phyloP scores from a whole-genome alignment of 2,888 invertebrate genomes.

The Pollenia amentaria region DNA sequence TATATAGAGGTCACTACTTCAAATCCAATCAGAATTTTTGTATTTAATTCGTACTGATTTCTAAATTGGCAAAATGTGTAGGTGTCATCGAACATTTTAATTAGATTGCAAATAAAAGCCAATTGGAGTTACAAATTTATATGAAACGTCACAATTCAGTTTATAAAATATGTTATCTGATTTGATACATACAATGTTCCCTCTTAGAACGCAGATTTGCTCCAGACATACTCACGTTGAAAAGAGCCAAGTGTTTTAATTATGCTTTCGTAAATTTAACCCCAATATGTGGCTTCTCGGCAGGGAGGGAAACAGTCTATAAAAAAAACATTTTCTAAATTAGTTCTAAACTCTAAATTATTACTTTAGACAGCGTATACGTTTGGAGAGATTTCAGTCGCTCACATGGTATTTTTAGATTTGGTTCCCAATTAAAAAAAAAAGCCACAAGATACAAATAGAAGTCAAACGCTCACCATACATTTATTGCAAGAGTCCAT shows the following conservation, averaged over 20 bases:
- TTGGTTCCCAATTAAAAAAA: constrained; percentile 21
- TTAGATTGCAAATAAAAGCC: constrained; percentile 36
- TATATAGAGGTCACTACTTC: constrained; percentile 69
- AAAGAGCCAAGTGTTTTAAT: neutral
- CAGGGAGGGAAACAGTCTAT: neutral
- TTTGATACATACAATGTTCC: neutral
- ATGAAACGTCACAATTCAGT: neutral
- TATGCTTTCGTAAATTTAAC: constrained; percentile 10
- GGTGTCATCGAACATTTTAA: constrained; percentile 34
- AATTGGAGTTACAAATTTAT: constrained; percentile 16
- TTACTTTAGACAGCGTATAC: constrained; percentile 46
- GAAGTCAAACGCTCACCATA: constrained; percentile 70
- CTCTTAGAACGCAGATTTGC: neutral
- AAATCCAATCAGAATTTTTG: constrained; percentile 62
- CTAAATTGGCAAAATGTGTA: constrained; percentile 33
- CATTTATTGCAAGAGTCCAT: constrained; percentile 83
- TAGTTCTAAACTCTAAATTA: constrained; percentile 64
- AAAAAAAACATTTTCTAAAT: constrained; percentile 44
- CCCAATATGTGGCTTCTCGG: neutral
- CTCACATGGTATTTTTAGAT: neutral
- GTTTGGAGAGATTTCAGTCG: constrained; percentile 20
- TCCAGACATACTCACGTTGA: neutral
- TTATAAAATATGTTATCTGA: constrained; percentile 20
- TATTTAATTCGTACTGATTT: constrained; percentile 4
- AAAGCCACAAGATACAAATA: constrained; percentile 19